Percentiles rank a stretch among this genome's conserved stretches.
These are phyloP conservation scores for Notiomystis cincta DNA, from an alignment of 2,113 vertebrate genomes.

Conservation along the genomic window DNA sequence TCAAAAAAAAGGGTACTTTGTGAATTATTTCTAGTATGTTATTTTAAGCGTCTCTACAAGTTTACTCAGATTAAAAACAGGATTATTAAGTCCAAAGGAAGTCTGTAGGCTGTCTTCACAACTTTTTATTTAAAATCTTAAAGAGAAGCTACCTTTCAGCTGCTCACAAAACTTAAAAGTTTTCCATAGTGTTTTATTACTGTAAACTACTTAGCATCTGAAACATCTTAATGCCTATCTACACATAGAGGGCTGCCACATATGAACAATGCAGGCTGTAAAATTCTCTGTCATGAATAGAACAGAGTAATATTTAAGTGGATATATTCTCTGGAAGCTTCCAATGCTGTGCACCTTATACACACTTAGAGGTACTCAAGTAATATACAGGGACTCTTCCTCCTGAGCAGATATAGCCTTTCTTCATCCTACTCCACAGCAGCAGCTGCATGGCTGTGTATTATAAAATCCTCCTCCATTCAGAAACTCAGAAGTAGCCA, in stretches of 20 bases:
- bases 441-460: not conserved
- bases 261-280: not conserved
- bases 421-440: not conserved
- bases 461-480: not conserved
- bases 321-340: not conserved
- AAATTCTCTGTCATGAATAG: not conserved
- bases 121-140: not conserved
- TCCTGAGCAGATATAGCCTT: not conserved
- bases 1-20: accelerated
- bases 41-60: not conserved
- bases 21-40: not conserved
- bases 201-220: not conserved
- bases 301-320: not conserved
- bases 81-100: not conserved
- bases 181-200: not conserved
- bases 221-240: not conserved
- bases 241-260: not conserved
- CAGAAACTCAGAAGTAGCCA: not conserved
- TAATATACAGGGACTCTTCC: not conserved
- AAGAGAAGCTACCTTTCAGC: not conserved
- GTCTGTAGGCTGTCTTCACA: not conserved
- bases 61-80: not conserved
- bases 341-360: not conserved
- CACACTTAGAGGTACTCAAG: not conserved
- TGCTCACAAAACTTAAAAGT: not conserved